Evolutionary conservation across 2,888 invertebrate species (phyloP).

Genomic region (Trissonchulus sp.): DNA sequence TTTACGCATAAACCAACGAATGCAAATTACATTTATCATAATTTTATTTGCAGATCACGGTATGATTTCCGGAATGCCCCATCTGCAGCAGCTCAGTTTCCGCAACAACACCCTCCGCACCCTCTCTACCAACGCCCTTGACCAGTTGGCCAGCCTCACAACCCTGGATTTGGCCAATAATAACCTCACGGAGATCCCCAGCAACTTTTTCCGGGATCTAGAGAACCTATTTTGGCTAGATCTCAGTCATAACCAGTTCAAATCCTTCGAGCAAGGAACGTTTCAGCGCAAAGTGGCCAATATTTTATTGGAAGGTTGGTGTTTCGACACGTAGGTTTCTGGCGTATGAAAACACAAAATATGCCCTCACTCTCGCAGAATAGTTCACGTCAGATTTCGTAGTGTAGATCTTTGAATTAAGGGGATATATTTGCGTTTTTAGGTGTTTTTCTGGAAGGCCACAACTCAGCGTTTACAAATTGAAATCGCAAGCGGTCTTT

Average conservation of each 20-base stretch:
- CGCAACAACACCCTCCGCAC: slow-evolving; percentile 74
- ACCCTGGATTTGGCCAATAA: slow-evolving; percentile 72
- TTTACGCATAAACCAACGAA: too few species aligned
- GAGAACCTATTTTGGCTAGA: slow-evolving; percentile 47
- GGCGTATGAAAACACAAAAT: too few species aligned
- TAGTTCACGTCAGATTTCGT: too few species aligned
- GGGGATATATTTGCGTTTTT: too few species aligned
- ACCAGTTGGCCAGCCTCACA: slow-evolving; percentile 69
- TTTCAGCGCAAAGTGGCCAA: slow-evolving; percentile 44
- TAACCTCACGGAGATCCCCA: slow-evolving; percentile 47
- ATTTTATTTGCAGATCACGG: slow-evolving; percentile 46
- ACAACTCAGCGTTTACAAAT: too few species aligned
- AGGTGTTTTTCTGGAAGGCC: too few species aligned
- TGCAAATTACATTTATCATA: too few species aligned
- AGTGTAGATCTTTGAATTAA: too few species aligned
- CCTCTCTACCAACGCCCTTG: slow-evolving; percentile 69
- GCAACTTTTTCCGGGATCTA: slow-evolving; percentile 39
- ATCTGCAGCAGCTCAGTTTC: slow-evolving; percentile 67
- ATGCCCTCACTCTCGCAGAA: too few species aligned
- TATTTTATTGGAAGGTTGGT: slow-evolving; percentile 44
- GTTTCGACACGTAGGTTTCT: too few species aligned
- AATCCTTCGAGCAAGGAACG: slow-evolving; percentile 39
- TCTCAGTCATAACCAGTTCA: slow-evolving; percentile 43
- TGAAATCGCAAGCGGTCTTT: too few species aligned
- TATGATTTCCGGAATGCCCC: slow-evolving; percentile 61